Evolutionary conservation across 2,113 vertebrate species (phyloP), one percentile per base, ranked within the genome.

Genomic region (Centrocercus urophasianus): DNA sequence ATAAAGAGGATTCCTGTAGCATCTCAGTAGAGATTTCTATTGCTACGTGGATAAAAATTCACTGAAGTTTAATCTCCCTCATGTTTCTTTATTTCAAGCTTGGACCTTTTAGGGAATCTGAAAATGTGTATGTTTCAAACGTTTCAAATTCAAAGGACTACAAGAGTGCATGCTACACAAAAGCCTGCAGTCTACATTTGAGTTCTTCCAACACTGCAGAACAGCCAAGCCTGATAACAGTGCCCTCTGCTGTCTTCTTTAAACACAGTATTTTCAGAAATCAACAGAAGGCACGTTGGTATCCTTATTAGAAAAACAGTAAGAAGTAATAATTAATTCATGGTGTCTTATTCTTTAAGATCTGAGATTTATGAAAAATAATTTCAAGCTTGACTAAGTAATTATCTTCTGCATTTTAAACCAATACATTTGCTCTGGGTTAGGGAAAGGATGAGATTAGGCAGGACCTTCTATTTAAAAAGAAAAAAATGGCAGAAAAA

Each of bases 211-310:
- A 32, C 43, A 25, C 32, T 7, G 38, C 0, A 28, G 25, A 64
- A n/a, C 32, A 27, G 30, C 82, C 34, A n/a, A 34, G 70, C 13
- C 81, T 79, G 74, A 3, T 82, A 90, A 89, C 81, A 94, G 81
- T 56, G 48, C 93, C 86, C 93, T 94, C 94, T 96, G 27, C 75
- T 89, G 91, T 63, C 81, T 66, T 84, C n/a, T 52, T 3, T 56
- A 54, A 84, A 86, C 73, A 0, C 9, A 77, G 0, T 8, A 56
- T 15, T 61, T 69, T 67, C 86, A 57, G 47, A 83, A 88, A 84
- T 66, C 61, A 52, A 32, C 45, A 52, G 4, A 74, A 70, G 0
- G 11, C 21, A 67, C 11, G 22, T 22, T 19, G 50, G 11, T 4
- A 42, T 18, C 3, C 0, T 52, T n/a, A 64, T 1, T 16, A 74